These are phyloP conservation scores for Pogonocichla stellata DNA, from an alignment of 2,113 vertebrate genomes.

Conservation along the genomic window DNA sequence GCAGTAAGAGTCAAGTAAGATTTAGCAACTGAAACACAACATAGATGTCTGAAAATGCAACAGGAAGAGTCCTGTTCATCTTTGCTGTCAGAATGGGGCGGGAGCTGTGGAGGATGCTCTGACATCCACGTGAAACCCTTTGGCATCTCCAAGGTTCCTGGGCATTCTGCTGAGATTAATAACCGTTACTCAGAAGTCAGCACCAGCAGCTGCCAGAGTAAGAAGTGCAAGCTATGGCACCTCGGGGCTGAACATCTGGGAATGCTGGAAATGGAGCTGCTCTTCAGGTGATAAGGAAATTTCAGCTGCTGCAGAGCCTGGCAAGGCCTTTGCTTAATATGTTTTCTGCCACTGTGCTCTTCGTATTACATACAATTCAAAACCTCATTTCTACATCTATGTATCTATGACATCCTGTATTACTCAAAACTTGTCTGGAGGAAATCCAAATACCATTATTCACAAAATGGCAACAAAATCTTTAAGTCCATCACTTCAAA, in stretches of 20 bases:
- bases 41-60: not conserved
- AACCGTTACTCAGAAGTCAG: not conserved
- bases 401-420: constrained; percentile 3
- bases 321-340: not conserved
- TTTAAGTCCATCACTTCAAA: not conserved
- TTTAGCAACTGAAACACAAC: not conserved
- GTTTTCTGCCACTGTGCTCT: not conserved
- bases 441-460: not conserved
- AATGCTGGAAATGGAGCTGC: not conserved
- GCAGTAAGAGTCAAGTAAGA: not conserved
- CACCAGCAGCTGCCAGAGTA: not conserved
- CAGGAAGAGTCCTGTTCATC: not conserved
- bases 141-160: not conserved
- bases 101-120: not conserved
- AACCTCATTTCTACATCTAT: not conserved
- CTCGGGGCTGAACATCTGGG: not conserved
- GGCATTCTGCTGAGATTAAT: not conserved
- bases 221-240: not conserved
- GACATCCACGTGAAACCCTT: not conserved
- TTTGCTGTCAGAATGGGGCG: rapidly evolving
- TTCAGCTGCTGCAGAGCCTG: not conserved
- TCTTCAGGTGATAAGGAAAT: not conserved
- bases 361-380: not conserved
- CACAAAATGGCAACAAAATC: not conserved
- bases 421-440: not conserved